Base-by-base conservation (phyloP, 2,113 vertebrate species). In the Chloebia gouldiae region DNA sequence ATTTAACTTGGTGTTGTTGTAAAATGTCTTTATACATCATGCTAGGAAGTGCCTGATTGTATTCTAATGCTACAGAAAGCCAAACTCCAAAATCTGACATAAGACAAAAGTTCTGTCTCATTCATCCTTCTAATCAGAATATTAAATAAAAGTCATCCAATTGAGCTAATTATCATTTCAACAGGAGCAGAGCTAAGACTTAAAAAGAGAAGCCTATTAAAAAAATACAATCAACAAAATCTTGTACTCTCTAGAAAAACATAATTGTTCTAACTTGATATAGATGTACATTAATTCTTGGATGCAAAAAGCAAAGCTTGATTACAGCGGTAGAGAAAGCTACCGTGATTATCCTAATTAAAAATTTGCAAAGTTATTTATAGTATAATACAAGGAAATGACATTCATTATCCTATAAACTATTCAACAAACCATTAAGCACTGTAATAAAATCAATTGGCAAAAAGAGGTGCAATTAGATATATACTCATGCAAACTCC, bases 341-440 rank as follows among this genome's bases (percentile, higher is more conserved):
- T 93, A 89, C 66, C 70, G 21, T 94, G 63, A 97, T 98, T 97
- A 97, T 81, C 73, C 86, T 96, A 97, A 98, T 98, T 97, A 95
- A 97, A 97, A 97, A 86, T 88, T 87, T 94, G 86, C 93, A 84
- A 93, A 80, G 87, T 97, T 98, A 98, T 98, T 98, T 98, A 97
- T 97, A 97, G 81, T 68, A 95, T 92, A 96, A 96, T 96, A 89
- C 69, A 96, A 97, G 95, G 84, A 97, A 98, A 97, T 96, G 39
- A 84, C 95, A 98, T 97, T 97, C 93, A 96, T 98, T 97, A 97
- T 97, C 89, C 88, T 94, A 86, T 95, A 98, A 97, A 96, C 90
- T 95, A 96, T 97, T 95, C 88, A 97, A 97, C 96, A 98, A 98
- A 72, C 93, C 97, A 97, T 98, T 98, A 97, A 97, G 95, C 77